Conservation (phyloP, 2,888 invertebrate species). For the Yponomeuta sedellus region DNA sequence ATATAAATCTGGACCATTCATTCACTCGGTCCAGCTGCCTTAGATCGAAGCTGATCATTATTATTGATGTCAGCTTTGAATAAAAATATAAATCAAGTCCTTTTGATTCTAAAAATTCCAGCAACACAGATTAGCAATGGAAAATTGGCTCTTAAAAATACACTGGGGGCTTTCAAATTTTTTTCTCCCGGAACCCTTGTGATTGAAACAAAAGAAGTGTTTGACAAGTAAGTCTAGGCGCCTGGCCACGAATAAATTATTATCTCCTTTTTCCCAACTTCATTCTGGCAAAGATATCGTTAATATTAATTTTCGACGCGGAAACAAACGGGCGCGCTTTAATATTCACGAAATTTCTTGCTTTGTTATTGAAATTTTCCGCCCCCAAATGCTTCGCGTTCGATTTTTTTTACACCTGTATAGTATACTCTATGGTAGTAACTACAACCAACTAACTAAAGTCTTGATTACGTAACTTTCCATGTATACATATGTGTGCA, state of each 20-base stretch:
- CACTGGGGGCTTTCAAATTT: not conserved
- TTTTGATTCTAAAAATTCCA: not conserved
- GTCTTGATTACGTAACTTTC: no score
- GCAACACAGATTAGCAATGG: not conserved
- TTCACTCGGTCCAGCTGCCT: conserved; percentile 48
- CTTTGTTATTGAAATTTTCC: conserved; percentile 70
- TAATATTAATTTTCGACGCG: conserved; percentile 75
- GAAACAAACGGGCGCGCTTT: conserved; percentile 61
- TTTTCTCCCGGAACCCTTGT: conserved; percentile 10
- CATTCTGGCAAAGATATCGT: conserved; percentile 70
- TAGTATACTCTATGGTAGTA: no score
- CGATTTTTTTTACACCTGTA: not conserved
- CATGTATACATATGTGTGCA: no score
- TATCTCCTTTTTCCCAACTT: conserved; percentile 66
- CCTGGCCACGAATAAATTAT: conserved; percentile 66
- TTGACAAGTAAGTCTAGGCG: conserved; percentile 18
- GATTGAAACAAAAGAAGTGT: conserved; percentile 16
- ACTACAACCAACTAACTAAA: no score
- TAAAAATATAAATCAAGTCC: not conserved
- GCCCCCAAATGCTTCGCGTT: conserved; percentile 24
- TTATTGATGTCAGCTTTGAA: conserved; percentile 49
- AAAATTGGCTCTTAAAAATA: conserved; percentile 8
- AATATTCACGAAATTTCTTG: conserved; percentile 57
- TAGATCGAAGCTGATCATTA: conserved; percentile 47
- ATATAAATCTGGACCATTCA: conserved; percentile 17